Evolutionary conservation across 2,797 vertebrate genomes (phyloP), one percentile per base, ranked within the genome.

Genomic region (Leptatherina wallacei): DNA sequence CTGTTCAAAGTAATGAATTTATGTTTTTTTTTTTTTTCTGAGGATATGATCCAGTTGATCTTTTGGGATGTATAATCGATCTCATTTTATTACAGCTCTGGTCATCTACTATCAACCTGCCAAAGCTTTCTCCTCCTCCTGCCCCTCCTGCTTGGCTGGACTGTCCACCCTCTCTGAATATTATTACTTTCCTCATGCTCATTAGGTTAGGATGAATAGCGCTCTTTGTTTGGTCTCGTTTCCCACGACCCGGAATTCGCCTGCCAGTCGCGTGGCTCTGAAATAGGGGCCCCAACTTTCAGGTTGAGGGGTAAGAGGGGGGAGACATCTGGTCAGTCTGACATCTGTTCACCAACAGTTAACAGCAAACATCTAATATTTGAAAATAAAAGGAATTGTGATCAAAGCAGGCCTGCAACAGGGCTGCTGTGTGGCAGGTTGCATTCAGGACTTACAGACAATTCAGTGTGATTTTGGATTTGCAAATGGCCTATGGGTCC

Each of bases 221-320:
- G 2, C 32, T 91, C 91, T 95, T 98, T 98, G 96, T 98, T 86
- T 30, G 32, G 2, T 56, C 16, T 69, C 65, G 81, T 94, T 98
- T 98, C 97, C 97, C 97, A 98, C 95, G 95, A 96, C 95, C 93
- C 88, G 82, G 78, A 92, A 80, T 89, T 94, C 92, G 88, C 93
- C 89, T 91, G 91, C 95, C 91, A 92, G 95, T 94, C 95, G 95
- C 95, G 94, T 95, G 96, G 93, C 95, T 93, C 64, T 88, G 88
- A 89, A 89, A 90, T 94, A 89, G 85, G 88, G 91, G 82, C 44
- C 85, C 84, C 83, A 73, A 82, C 81, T 84, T 86, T 88, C 82
- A 87, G 84, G 65, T 82, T 70, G 74, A 30, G 73, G 33, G 11
- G 38, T 20, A n/a, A 1, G 6, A n/a, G 36, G 54, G 29, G 36